Conservation (phyloP, 2,797 vertebrate genomes). For the Silurus lanzhouensis region DNA sequence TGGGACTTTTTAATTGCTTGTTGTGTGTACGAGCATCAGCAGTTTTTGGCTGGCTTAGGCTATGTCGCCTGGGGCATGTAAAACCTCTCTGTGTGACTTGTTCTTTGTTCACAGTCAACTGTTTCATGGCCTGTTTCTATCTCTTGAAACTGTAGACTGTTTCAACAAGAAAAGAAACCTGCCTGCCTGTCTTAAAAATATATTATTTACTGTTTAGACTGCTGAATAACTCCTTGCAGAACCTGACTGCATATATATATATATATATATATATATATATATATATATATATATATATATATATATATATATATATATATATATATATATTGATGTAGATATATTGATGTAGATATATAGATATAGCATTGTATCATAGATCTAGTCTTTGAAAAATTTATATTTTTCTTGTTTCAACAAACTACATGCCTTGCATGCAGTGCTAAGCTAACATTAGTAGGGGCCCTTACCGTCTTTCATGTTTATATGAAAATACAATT, state of each 20-base stretch:
- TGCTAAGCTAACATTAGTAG: background rate
- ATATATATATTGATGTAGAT: no score
- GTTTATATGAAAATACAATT: background rate
- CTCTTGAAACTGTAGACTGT: background rate
- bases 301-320: no score
- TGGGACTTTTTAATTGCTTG: constrained; percentile 32
- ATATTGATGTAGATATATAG: no score
- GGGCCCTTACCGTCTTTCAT: background rate
- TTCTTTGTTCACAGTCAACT: constrained; percentile 34
- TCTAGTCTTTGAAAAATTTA: no score
- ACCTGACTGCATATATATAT: no score
- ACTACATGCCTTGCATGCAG: background rate
- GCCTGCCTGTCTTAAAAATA: background rate
- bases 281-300: no score
- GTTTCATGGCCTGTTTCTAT: constrained; percentile 27
- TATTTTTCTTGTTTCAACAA: no score
- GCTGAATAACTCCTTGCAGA: background rate
- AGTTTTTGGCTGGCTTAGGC: constrained; percentile 23
- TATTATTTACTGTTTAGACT: background rate
- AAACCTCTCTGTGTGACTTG: constrained; percentile 22
- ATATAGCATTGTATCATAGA: no score
- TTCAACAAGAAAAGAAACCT: background rate
- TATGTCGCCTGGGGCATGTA: constrained; percentile 14
- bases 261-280: no score
- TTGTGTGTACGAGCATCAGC: constrained; percentile 31